Percentiles rank a stretch among this genome's conserved stretches.
Conservation (phyloP, 2,113 vertebrate species). For the Ancistrus triradiatus region DNA sequence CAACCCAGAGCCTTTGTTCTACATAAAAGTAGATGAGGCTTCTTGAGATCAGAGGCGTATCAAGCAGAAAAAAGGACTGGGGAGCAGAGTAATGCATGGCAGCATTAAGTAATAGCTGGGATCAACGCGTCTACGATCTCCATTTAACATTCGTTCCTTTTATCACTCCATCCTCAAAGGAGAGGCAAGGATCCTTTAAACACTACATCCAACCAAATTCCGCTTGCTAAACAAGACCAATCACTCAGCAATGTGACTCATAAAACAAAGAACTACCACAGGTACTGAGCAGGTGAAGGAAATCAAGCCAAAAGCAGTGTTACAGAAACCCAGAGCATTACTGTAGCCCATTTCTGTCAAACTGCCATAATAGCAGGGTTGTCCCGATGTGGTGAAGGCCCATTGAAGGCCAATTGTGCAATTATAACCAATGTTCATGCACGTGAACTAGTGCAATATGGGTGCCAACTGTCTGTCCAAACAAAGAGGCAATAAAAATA, state of each 20-base stretch:
- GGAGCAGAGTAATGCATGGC: too few species aligned
- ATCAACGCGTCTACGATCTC: background rate
- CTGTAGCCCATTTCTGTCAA: too few species aligned
- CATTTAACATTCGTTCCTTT: background rate
- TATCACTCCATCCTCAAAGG: background rate
- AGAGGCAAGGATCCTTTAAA: background rate
- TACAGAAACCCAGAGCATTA: too few species aligned
- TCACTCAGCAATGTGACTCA: background rate
- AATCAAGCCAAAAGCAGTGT: too few species aligned
- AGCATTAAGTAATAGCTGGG: background rate
- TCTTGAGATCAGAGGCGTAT: constrained; percentile 43
- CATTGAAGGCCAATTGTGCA: background rate
- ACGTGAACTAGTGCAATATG: background rate
- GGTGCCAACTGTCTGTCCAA: background rate
- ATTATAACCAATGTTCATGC: background rate
- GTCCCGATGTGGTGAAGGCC: background rate
- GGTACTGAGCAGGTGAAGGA: too few species aligned
- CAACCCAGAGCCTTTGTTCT: background rate
- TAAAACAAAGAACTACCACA: background rate
- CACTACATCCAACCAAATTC: background rate
- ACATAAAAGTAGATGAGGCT: too few species aligned
- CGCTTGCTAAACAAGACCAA: background rate
- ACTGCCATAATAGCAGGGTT: background rate
- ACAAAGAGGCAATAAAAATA: too few species aligned
- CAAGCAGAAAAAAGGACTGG: too few species aligned